Evolutionary conservation across 2,797 vertebrate species (phyloP).

Genomic region (Cichlasoma orientale): DNA sequence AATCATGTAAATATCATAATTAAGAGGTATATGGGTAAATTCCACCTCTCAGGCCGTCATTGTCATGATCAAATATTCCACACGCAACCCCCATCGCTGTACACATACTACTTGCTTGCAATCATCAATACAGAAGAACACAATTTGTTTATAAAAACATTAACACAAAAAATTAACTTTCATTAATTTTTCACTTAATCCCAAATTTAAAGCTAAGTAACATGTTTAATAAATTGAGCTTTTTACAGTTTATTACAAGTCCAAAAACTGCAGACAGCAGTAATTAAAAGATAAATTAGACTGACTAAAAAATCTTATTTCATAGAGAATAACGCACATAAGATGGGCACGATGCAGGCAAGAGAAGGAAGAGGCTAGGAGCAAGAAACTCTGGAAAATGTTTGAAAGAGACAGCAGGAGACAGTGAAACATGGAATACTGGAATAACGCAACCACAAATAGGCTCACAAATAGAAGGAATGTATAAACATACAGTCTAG

Average conservation of each 20-base stretch:
- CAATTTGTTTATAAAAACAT: background rate
- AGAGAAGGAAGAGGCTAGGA: conserved; percentile 8
- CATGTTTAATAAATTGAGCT: no score
- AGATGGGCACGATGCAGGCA: background rate
- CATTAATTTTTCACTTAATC: no score
- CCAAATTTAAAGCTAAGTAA: no score
- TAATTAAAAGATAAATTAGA: background rate
- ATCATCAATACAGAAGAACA: background rate
- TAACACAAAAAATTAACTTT: no score
- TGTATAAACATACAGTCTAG: conserved; percentile 71
- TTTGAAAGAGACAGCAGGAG: conserved; percentile 46
- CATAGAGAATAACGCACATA: background rate
- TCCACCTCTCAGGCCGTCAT: no score
- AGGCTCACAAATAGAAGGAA: conserved; percentile 70
- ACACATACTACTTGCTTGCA: no score
- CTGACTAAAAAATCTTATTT: background rate
- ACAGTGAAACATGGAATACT: conserved; percentile 56
- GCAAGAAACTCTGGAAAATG: conserved; percentile 40
- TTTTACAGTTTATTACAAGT: background rate
- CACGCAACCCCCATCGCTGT: no score
- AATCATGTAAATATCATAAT: no score
- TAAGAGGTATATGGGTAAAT: no score
- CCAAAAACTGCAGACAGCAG: background rate
- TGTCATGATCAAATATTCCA: no score
- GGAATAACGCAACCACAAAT: conserved; percentile 69